Base-by-base conservation (phyloP, 2,797 vertebrate genomes). In the Etheostoma nigrum region DNA sequence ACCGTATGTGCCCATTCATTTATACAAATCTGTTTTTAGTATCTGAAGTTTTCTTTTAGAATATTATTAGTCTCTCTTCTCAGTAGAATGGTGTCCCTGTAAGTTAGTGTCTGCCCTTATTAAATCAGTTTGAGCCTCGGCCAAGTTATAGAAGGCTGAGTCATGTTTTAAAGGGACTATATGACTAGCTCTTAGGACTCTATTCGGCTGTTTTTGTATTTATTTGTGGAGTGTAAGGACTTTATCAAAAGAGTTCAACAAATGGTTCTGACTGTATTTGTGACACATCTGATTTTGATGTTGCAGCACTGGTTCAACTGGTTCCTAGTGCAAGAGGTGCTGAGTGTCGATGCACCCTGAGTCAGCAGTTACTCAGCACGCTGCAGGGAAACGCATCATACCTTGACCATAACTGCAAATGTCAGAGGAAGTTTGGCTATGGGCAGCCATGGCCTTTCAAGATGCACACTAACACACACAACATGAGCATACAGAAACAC, bases 391-490 rank as follows among this genome's bases (percentile, higher is more conserved):
- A 85, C 61, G 74, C 82, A 82, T 83, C 87, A 78, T 67, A 80
- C 76, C 81, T 85, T 83, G 74, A 88, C 84, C 80, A 83, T 62
- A 81, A 85, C 89, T 21, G 68, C 74, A 81, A 78, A 88, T 88
- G 76, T 86, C 87, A 90, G 74, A 55, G 67, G 78, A 81, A 36
- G 52, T 81, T 67, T 74, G 65, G 25, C 67, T 76, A 23, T 45
- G 18, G 71, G 76, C 74, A 9, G 45, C 19, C 60, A 5, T 6
- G 27, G 62, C 64, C 66, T 79, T 67, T 67, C 1, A 15, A 70
- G 49, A 54, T 27, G n/a, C 52, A 30, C 65, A 57, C 57, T 52
- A 7, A 19, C n/a, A 54, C 42, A 27, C 15, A 53, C 18, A 45
- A 49, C 23, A 15, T 2, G 15, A 21, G 23, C 25, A n/a, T 13